A percentile compares a stretch with the other conserved stretches of the same genome.
These are phyloP conservation scores for Drosophila kuntzei DNA, from an alignment of 2,888 invertebrate genomes.

Conservation along the genomic window DNA sequence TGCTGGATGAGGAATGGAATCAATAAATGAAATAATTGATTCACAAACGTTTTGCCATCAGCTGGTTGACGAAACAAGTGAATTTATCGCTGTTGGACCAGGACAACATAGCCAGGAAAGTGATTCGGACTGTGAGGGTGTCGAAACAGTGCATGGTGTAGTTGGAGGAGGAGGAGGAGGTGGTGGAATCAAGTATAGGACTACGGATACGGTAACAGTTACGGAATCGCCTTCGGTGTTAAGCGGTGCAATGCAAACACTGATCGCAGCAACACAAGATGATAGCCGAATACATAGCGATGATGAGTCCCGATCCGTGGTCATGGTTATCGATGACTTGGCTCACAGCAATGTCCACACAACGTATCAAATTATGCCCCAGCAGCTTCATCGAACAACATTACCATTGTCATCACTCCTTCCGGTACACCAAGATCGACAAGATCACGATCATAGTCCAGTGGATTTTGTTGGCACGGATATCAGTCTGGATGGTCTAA, in stretches of 20 bases:
- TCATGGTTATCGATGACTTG: constrained; percentile 83
- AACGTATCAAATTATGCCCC: constrained; percentile 67
- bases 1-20: constrained; percentile 86
- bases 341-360: constrained; percentile 61
- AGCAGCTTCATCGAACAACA: constrained; percentile 53
- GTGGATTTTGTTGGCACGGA: constrained; percentile 77
- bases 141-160: not conserved
- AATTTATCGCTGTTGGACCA: constrained; percentile 53
- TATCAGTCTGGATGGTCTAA: constrained; percentile 76
- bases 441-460: constrained; percentile 56
- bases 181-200: constrained; percentile 24
- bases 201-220: not conserved
- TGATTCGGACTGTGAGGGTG: constrained; percentile 36
- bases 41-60: constrained; percentile 87
- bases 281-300: constrained; percentile 36
- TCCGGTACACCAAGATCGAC: constrained; percentile 54
- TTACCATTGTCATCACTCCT: constrained; percentile 54
- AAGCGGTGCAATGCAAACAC: constrained; percentile 38
- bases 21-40: constrained; percentile 88
- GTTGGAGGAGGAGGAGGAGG: not conserved
- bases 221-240: constrained; percentile 75
- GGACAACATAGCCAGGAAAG: constrained; percentile 20
- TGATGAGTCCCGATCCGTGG: constrained; percentile 74
- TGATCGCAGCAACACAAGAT: constrained; percentile 36
- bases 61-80: constrained; percentile 84